Percentiles rank a stretch among this genome's conserved stretches.
These are phyloP conservation scores for Drosophila fungiperda DNA, from an alignment of 2,888 invertebrate species.

Conservation along the genomic window DNA sequence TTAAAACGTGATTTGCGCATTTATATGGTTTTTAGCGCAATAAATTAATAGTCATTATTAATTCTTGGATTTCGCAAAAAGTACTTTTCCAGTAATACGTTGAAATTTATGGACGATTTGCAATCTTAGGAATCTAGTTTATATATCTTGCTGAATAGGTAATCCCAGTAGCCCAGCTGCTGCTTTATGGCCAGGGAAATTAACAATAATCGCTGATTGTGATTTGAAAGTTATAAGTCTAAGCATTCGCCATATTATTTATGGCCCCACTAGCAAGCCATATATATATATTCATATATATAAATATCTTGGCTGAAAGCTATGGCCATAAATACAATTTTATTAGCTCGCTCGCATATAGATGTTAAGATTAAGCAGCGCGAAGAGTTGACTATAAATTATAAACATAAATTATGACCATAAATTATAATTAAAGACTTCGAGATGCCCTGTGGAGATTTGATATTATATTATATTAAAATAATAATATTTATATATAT, in stretches of 20 bases:
- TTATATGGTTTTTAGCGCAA: background rate
- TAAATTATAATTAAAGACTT: constrained; percentile 51
- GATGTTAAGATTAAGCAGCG: constrained; percentile 62
- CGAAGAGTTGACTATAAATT: constrained; percentile 60
- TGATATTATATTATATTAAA: background rate
- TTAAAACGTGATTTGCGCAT: background rate
- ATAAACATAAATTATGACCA: constrained; percentile 56
- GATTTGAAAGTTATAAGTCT: constrained; percentile 55
- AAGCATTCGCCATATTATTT: constrained; percentile 37
- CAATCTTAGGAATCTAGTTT: constrained; percentile 45
- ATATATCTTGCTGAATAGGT: constrained; percentile 8
- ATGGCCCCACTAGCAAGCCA: constrained; percentile 42
- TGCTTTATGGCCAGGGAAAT: constrained; percentile 68
- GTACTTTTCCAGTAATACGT: background rate
- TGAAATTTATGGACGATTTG: constrained; percentile 31
- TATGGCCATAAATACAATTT: constrained; percentile 61
- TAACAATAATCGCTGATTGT: constrained; percentile 70
- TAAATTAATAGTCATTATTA: background rate
- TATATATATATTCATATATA: constrained; percentile 18
- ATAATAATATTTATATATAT: too few relatives aligned
- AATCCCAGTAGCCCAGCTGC: constrained; percentile 29
- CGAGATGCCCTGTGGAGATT: constrained; percentile 24
- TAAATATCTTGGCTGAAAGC: constrained; percentile 40
- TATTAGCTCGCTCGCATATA: constrained; percentile 61
- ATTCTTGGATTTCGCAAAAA: background rate